Conservation (phyloP, 2,888 invertebrate genomes). For the Chymomyza caudatula region DNA sequence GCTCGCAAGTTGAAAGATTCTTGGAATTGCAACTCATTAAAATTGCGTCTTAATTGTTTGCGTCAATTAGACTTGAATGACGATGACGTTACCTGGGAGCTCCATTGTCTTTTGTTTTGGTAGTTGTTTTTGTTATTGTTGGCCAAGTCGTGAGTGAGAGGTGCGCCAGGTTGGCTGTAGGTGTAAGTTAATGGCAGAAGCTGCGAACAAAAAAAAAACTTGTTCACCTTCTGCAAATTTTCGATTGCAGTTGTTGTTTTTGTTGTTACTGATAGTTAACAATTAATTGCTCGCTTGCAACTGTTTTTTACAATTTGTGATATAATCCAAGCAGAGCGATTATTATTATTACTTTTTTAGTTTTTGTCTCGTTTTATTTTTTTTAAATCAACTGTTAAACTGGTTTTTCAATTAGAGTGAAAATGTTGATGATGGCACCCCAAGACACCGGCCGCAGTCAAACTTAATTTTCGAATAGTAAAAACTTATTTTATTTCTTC, state of each 20-base stretch:
- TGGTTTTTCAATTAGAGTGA: slow-evolving; percentile 72
- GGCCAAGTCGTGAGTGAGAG: slow-evolving; percentile 31
- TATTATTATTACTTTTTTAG: slow-evolving; percentile 4
- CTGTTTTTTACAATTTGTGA: slow-evolving; percentile 45
- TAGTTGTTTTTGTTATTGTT: not conserved
- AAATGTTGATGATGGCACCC: slow-evolving; percentile 64
- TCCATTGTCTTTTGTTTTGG: not conserved
- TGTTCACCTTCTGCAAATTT: slow-evolving; percentile 50
- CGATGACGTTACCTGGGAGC: slow-evolving; percentile 1
- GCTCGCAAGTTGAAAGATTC: slow-evolving; percentile 44
- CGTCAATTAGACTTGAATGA: slow-evolving; percentile 33
- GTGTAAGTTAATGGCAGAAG: slow-evolving; percentile 34
- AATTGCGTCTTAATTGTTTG: slow-evolving; percentile 53
- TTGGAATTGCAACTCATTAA: slow-evolving; percentile 52
- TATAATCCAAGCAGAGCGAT: slow-evolving; percentile 55
- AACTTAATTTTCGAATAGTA: slow-evolving; percentile 50
- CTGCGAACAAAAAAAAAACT: slow-evolving; percentile 42
- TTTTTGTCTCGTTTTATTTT: slow-evolving; percentile 37
- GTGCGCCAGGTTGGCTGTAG: slow-evolving; percentile 20
- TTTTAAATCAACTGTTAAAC: slow-evolving; percentile 64
- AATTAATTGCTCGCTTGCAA: slow-evolving; percentile 54
- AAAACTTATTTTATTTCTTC: slow-evolving; percentile 49
- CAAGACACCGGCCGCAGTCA: slow-evolving; percentile 42
- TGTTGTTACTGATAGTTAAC: slow-evolving; percentile 39
- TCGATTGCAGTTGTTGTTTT: slow-evolving; percentile 41